Evolutionary conservation across 2,888 invertebrate genomes (phyloP).

Genomic region (Corythucha ciliata): DNA sequence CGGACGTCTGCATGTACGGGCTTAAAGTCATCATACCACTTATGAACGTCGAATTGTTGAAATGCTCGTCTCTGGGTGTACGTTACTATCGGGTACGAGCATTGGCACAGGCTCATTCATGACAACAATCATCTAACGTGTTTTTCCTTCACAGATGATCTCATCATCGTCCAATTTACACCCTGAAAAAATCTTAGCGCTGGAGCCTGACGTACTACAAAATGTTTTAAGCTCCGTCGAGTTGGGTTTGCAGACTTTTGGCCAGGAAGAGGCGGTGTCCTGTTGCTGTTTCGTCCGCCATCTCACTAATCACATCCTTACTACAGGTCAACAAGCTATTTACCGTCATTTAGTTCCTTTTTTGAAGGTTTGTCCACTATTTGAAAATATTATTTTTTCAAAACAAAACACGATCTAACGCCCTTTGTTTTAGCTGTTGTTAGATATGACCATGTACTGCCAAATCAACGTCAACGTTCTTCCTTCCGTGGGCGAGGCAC

Average conservation of each 20-base stretch:
- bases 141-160: constrained; percentile 44
- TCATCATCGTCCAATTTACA: constrained; percentile 56
- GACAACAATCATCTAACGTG: not conserved
- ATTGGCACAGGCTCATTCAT: not conserved
- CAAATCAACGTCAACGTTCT: constrained; percentile 56
- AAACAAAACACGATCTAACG: constrained; percentile 1
- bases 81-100: constrained; percentile 47
- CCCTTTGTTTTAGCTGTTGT: constrained; percentile 48
- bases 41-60: constrained; percentile 59
- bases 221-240: constrained; percentile 50
- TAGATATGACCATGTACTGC: constrained; percentile 55
- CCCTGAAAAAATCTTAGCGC: constrained; percentile 46
- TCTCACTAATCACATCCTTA: constrained; percentile 46
- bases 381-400: constrained; percentile 25
- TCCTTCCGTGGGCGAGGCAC: constrained; percentile 49
- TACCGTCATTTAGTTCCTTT: constrained; percentile 44
- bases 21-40: constrained; percentile 62
- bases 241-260: constrained; percentile 52
- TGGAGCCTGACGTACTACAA: constrained; percentile 47
- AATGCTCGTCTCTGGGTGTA: constrained; percentile 57
- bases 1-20: constrained; percentile 58
- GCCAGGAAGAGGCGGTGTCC: constrained; percentile 48
- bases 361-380: constrained; percentile 42
- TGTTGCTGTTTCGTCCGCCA: constrained; percentile 52
- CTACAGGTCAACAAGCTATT: constrained; percentile 36